A percentile compares a stretch with the other conserved stretches of the same genome.
These are phyloP conservation scores for Netelia melanura DNA, from an alignment of 2,888 invertebrate genomes.

Conservation along the genomic window DNA sequence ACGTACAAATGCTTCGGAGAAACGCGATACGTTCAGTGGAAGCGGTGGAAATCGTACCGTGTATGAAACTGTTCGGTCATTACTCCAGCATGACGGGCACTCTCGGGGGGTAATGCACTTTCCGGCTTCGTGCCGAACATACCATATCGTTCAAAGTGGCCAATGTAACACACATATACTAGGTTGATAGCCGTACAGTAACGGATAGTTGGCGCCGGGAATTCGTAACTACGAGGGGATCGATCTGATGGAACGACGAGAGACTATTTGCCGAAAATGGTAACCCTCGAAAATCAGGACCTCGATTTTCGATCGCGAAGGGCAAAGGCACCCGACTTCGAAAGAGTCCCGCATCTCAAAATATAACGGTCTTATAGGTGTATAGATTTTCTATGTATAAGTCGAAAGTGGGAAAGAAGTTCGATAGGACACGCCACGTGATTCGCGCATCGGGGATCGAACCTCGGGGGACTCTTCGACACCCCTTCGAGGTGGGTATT, in stretches of 20 bases:
- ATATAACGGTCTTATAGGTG: too few relatives aligned
- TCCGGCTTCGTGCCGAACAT: constrained; percentile 52
- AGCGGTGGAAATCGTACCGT: background rate
- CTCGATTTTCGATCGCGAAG: constrained; percentile 75
- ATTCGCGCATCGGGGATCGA: constrained; percentile 64
- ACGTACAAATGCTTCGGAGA: background rate
- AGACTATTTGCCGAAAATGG: constrained; percentile 63
- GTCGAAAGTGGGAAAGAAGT: constrained; percentile 30
- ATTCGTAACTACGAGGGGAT: constrained; percentile 11
- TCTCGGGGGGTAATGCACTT: constrained; percentile 46
- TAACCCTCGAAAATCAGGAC: constrained; percentile 78
- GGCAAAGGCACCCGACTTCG: constrained; percentile 71
- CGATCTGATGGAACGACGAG: constrained; percentile 30
- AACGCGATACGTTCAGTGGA: background rate
- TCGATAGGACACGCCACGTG: constrained; percentile 69
- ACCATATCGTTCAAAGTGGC: constrained; percentile 38
- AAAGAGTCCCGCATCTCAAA: constrained; percentile 76
- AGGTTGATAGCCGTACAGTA: background rate
- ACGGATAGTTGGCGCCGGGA: constrained; percentile 5
- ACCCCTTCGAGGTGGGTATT: constrained; percentile 6
- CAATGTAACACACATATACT: background rate
- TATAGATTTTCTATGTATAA: constrained; percentile 14
- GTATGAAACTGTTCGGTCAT: constrained; percentile 33
- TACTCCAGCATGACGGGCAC: constrained; percentile 26
- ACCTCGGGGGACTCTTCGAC: constrained; percentile 68